These are phyloP conservation scores for Protula sp. DNA, from an alignment of 2,888 invertebrate species.

Conservation along the genomic window DNA sequence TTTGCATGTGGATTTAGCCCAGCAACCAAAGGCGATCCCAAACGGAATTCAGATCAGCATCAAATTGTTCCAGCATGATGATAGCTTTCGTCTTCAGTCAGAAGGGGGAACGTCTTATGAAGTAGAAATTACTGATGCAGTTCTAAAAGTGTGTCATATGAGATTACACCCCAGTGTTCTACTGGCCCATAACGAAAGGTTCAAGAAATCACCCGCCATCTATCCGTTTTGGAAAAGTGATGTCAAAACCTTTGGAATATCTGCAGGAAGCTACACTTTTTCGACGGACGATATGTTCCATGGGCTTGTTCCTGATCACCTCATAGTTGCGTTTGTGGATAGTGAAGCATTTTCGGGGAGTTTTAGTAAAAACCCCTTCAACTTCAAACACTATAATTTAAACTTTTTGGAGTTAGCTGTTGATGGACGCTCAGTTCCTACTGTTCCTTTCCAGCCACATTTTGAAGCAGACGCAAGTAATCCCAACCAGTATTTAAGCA, in stretches of 20 bases:
- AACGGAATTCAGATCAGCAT: background rate
- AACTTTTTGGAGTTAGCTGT: conserved; percentile 1
- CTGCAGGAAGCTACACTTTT: background rate
- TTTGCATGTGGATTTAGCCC: background rate
- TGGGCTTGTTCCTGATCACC: background rate
- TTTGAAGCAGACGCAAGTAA: too few species aligned
- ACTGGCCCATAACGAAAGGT: background rate
- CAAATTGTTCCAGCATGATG: background rate
- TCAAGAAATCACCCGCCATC: background rate
- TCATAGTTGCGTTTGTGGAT: background rate
- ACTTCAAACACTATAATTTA: background rate
- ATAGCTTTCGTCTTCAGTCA: background rate
- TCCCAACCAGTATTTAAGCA: too few species aligned
- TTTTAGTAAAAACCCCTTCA: background rate
- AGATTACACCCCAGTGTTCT: background rate
- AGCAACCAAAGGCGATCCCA: background rate
- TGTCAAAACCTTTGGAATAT: conserved; percentile 2
- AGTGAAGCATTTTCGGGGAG: background rate
- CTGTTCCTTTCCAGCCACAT: conserved; percentile 1
- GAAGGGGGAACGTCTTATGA: background rate
- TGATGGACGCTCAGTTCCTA: background rate
- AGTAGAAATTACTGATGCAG: conserved; percentile 1
- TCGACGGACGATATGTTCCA: conserved; percentile 5
- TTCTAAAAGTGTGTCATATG: conserved; percentile 1
- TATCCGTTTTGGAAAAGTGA: background rate